These are phyloP conservation scores for Ephialtes manifestator DNA, from an alignment of 2,888 invertebrate genomes.

Conservation along the genomic window DNA sequence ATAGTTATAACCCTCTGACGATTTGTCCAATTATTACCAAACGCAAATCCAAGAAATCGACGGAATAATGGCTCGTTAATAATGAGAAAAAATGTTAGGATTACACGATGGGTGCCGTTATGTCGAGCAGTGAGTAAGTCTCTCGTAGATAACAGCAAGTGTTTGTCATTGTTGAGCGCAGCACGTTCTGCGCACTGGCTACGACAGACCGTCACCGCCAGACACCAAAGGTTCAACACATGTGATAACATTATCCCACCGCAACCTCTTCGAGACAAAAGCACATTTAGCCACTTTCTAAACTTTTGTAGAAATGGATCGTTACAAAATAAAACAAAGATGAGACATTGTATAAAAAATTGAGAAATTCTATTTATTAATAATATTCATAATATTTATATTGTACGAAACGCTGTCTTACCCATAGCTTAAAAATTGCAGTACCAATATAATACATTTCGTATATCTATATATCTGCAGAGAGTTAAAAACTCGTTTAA, in stretches of 20 bases:
- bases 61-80: background rate
- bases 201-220: background rate
- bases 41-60: background rate
- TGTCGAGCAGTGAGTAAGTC: slow-evolving; percentile 25
- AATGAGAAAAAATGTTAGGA: background rate
- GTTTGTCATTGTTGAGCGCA: slow-evolving; percentile 11
- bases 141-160: slow-evolving; percentile 9
- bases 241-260: slow-evolving; percentile 7
- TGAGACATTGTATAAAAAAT: slow-evolving; percentile 17
- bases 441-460: slow-evolving; percentile 25
- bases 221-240: slow-evolving; percentile 11
- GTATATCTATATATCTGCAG: slow-evolving; percentile 21
- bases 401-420: slow-evolving; percentile 5
- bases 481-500: slow-evolving; percentile 40
- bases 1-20: background rate
- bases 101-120: slow-evolving; percentile 21
- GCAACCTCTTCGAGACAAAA: background rate
- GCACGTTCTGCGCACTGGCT: background rate
- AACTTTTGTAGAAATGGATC: background rate
- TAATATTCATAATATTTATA: slow-evolving; percentile 23
- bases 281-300: background rate
- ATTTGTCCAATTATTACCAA: background rate
- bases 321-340: slow-evolving; percentile 37
- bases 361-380: slow-evolving; percentile 20
- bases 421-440: slow-evolving; percentile 2